phyloP scores from a whole-genome alignment of 2,797 vertebrate species.

The Microhierax caerulescens region DNA sequence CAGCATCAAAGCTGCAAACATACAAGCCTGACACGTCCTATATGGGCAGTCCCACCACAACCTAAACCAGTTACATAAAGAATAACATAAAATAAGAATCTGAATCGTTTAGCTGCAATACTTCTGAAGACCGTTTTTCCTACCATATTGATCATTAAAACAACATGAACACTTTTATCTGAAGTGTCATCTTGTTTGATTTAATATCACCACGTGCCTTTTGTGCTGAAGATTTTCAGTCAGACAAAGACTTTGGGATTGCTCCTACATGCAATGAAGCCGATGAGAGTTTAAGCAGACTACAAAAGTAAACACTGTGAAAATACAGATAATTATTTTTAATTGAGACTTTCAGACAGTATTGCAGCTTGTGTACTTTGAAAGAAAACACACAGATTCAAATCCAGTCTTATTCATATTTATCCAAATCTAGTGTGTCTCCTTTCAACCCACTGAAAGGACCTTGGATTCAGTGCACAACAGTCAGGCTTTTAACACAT shows the following conservation, averaged over 20 bases:
- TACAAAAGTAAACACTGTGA: not conserved
- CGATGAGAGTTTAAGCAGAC: not conserved
- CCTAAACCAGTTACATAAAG: not conserved
- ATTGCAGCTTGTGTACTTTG: fast-evolving
- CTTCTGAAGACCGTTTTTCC: not conserved
- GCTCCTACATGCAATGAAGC: not conserved
- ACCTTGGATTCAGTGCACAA: not conserved
- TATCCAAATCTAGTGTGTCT: not conserved
- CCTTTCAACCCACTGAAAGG: not conserved
- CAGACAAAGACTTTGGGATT: not conserved
- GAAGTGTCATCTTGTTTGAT: not conserved
- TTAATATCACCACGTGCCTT: not conserved
- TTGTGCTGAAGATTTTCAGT: not conserved
- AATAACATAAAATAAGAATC: not conserved
- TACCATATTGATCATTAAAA: not conserved
- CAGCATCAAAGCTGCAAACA: not conserved
- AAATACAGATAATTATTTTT: not conserved
- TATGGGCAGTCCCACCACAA: not conserved
- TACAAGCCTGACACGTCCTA: not conserved
- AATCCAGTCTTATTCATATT: not conserved
- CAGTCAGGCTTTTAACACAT: not conserved
- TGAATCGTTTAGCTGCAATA: not conserved
- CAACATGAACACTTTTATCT: not conserved
- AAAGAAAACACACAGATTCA: not conserved
- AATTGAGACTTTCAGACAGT: not conserved